Conservation (phyloP, 2,888 invertebrate genomes). For the Drosophila atripex region DNA sequence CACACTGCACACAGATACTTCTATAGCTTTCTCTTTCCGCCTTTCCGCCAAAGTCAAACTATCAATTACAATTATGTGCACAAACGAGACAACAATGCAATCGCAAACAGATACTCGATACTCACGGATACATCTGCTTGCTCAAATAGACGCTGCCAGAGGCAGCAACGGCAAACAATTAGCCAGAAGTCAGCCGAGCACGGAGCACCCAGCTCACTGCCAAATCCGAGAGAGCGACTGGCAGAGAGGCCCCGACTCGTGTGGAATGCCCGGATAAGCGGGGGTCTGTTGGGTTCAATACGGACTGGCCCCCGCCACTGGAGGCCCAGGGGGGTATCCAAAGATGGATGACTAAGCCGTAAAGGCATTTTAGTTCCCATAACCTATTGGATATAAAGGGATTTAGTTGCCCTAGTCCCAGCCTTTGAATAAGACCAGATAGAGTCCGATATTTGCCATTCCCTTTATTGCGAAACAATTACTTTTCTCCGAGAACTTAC, state of each 20-base stretch:
- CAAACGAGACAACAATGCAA: constrained; percentile 39
- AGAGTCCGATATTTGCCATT: no score
- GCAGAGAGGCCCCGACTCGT: no score
- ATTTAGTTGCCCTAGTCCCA: no score
- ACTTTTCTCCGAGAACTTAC: constrained; percentile 16
- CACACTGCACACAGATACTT: no score
- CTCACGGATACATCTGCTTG: constrained; percentile 37
- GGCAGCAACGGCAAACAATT: constrained; percentile 41
- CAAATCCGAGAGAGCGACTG: constrained; percentile 16
- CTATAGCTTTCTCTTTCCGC: background rate
- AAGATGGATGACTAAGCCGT: no score
- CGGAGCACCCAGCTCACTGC: constrained; percentile 39
- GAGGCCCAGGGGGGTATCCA: no score
- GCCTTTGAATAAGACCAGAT: no score
- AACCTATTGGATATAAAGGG: no score
- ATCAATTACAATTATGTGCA: constrained; percentile 56
- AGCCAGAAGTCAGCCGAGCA: constrained; percentile 53
- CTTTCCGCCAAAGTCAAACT: constrained; percentile 43
- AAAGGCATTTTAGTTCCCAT: no score
- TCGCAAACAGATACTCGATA: constrained; percentile 43
- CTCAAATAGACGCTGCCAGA: constrained; percentile 35
- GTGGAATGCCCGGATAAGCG: no score
- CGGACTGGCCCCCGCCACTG: no score
- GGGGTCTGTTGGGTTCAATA: no score
- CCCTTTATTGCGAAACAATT: background rate